Percentiles rank a stretch among this genome's conserved stretches.
Evolutionary conservation across 2,888 invertebrate genomes (phyloP).

Genomic region (Trichogramma dendrolimi): DNA sequence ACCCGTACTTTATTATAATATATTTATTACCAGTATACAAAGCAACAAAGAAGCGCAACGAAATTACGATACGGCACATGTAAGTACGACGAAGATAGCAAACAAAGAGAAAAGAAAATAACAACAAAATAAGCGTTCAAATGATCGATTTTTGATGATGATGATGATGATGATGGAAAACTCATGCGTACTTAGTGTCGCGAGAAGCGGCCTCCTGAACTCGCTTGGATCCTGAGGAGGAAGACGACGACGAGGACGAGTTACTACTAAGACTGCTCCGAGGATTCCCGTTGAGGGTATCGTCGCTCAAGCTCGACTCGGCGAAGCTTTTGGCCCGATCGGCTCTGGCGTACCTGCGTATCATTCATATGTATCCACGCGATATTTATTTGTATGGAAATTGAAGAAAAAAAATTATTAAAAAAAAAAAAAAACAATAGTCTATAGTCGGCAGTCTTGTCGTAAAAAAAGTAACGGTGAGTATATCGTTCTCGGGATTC

Average conservation of each 20-base stretch:
- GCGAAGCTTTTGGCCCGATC: conserved; percentile 41
- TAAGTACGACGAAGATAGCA: no score
- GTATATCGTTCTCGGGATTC: no score
- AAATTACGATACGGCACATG: no score
- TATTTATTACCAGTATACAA: no score
- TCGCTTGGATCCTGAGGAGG: no score
- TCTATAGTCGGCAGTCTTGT: no score
- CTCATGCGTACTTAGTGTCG: neutral
- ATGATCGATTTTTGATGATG: neutral
- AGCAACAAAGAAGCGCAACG: no score
- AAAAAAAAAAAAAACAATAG: no score
- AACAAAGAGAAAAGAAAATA: neutral
- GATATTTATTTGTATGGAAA: neutral
- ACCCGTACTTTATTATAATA: no score
- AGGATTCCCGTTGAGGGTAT: conserved; percentile 50
- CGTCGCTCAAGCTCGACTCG: conserved; percentile 48
- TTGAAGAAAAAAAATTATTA: no score
- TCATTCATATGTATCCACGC: conserved; percentile 26
- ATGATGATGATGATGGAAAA: neutral
- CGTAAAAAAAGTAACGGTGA: no score
- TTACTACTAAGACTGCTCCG: conserved; percentile 27
- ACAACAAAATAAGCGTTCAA: neutral
- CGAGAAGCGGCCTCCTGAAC: neutral
- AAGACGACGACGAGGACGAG: neutral
- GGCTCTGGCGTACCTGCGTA: conserved; percentile 48